These are phyloP conservation scores for Parasteatoda tepidariorum DNA, from an alignment of 1,140 invertebrate genomes.

Conservation along the genomic window DNA sequence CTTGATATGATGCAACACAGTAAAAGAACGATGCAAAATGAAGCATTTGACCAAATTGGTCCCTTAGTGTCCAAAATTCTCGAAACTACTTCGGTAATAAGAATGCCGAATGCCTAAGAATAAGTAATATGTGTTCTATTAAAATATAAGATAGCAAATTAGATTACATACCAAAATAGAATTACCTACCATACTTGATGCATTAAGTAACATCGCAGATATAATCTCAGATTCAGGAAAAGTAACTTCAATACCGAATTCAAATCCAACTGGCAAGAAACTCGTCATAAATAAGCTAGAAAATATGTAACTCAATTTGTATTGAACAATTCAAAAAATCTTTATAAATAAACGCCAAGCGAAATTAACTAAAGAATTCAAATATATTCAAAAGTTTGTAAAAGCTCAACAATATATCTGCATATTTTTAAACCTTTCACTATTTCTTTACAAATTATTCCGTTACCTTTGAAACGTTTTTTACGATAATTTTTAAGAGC, in stretches of 20 bases:
- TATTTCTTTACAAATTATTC: too few relatives aligned
- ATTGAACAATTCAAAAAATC: too few relatives aligned
- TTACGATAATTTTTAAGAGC: too few relatives aligned
- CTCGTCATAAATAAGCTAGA: constrained; percentile 96
- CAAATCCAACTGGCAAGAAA: constrained; percentile 93
- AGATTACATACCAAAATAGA: too few relatives aligned
- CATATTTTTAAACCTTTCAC: too few relatives aligned
- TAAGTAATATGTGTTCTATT: too few relatives aligned
- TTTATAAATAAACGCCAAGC: too few relatives aligned
- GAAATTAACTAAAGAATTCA: too few relatives aligned
- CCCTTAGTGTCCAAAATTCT: neutral
- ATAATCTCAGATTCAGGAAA: constrained; percentile 95
- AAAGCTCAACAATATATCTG: too few relatives aligned
- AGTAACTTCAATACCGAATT: constrained; percentile 95
- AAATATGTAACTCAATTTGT: neutral
- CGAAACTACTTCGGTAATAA: constrained; percentile 1
- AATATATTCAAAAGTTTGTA: too few relatives aligned
- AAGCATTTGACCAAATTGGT: neutral
- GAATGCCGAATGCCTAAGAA: neutral
- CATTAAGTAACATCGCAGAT: constrained; percentile 87
- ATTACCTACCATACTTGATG: constrained; percentile 74
- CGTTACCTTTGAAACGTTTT: too few relatives aligned
- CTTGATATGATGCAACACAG: constrained; percentile 10
- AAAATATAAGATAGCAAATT: too few relatives aligned
- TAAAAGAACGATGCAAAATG: neutral